These are phyloP conservation scores for Oreochromis aureus DNA, from an alignment of 2,113 vertebrate species.

Conservation along the genomic window DNA sequence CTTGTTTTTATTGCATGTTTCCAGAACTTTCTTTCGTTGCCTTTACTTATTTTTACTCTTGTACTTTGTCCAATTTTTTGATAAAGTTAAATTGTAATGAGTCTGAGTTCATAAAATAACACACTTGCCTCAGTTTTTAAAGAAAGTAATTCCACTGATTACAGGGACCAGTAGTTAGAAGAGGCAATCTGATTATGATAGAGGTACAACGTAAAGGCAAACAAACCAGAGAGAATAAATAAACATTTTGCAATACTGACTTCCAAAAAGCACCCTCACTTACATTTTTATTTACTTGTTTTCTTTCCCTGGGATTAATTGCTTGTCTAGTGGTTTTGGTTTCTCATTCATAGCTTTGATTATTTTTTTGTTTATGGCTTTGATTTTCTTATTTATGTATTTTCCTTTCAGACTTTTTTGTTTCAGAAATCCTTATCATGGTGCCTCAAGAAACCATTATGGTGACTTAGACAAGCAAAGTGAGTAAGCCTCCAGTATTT, in stretches of 20 bases:
- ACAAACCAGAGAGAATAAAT: neutral
- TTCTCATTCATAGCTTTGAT: slow-evolving; percentile 28
- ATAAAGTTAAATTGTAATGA: neutral
- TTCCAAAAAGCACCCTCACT: slow-evolving; percentile 10
- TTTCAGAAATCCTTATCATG: slow-evolving; percentile 53
- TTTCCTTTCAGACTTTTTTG: slow-evolving; percentile 44
- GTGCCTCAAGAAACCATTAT: slow-evolving; percentile 57
- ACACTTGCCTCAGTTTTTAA: neutral
- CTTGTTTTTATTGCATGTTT: neutral
- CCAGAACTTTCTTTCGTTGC: neutral
- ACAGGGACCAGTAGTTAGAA: neutral
- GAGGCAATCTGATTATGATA: neutral
- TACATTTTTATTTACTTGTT: slow-evolving; percentile 1
- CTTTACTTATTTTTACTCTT: neutral
- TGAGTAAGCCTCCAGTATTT: slow-evolving; percentile 43
- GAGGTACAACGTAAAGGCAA: slow-evolving; percentile 13
- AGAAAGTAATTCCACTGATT: neutral
- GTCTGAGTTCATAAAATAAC: neutral
- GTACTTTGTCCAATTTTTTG: neutral
- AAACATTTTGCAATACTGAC: neutral
- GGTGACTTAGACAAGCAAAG: slow-evolving; percentile 46
- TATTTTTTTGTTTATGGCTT: slow-evolving; percentile 26
- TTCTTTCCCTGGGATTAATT: neutral
- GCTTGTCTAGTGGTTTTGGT: slow-evolving; percentile 11
- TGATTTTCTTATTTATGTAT: slow-evolving; percentile 48